These are phyloP conservation scores for Eulemur albifrons DNA, from an alignment of 2,797 vertebrate genomes.

Conservation along the genomic window DNA sequence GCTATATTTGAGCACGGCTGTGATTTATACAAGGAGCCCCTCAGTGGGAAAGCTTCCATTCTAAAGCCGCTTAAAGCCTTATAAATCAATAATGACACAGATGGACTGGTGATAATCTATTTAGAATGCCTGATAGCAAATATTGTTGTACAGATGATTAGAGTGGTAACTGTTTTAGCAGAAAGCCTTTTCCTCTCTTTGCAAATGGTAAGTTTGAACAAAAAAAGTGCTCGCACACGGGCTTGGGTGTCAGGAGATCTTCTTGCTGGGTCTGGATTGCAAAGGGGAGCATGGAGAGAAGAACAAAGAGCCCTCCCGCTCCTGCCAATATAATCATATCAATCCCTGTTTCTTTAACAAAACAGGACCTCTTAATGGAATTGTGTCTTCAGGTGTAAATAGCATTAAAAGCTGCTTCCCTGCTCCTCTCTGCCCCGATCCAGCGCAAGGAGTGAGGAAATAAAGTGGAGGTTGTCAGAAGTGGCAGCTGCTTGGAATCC, in stretches of 20 bases:
- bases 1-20: constrained; percentile 92
- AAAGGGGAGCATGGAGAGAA: constrained; percentile 82
- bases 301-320: constrained; percentile 92
- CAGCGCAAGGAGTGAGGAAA: constrained; percentile 92
- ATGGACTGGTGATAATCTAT: constrained; percentile 99
- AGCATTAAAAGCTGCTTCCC: constrained; percentile 88
- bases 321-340: constrained; percentile 96
- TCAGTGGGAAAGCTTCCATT: constrained; percentile 92
- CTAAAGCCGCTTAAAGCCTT: constrained; percentile 99
- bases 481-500: constrained; percentile 98
- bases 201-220: constrained; percentile 87
- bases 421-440: constrained; percentile 91
- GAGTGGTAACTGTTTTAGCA: constrained; percentile 96
- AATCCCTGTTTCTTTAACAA: constrained; percentile 94
- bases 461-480: constrained; percentile 99
- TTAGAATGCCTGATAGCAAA: constrained; percentile 99
- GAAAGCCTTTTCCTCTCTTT: constrained; percentile 85
- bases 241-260: constrained; percentile 84
- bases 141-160: constrained; percentile 99
- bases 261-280: constrained; percentile 87
- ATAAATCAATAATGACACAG: constrained; percentile 99
- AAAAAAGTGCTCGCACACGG: constrained; percentile 83
- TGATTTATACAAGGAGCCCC: constrained; percentile 95
- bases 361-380: constrained; percentile 93
- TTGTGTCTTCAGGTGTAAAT: constrained; percentile 94